These are phyloP conservation scores for Hymenochirus boettgeri DNA, from an alignment of 2,113 vertebrate species.

Conservation along the genomic window DNA sequence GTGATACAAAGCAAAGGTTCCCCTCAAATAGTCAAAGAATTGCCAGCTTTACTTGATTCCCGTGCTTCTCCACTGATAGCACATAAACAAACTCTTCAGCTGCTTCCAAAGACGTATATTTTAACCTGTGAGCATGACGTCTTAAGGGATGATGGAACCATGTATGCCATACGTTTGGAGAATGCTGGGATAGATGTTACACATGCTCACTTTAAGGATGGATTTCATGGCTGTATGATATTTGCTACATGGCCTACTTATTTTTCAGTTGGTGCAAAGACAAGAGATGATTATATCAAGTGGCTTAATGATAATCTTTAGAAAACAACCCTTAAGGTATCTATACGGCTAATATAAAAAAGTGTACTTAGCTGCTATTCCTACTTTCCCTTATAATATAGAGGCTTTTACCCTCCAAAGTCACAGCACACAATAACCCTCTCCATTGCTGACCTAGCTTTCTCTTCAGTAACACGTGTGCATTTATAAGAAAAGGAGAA, in stretches of 20 bases:
- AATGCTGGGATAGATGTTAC: conserved; percentile 77
- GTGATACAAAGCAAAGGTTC: conserved; percentile 62
- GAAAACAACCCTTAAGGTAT: too few species aligned
- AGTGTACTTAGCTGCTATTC: too few species aligned
- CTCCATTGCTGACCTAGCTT: too few species aligned
- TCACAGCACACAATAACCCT: too few species aligned
- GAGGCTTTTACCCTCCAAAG: too few species aligned
- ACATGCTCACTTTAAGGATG: conserved; percentile 82
- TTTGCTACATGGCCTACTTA: conserved; percentile 77
- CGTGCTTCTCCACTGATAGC: conserved; percentile 80
- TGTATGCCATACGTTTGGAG: conserved; percentile 82
- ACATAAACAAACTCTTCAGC: conserved; percentile 60
- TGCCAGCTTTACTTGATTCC: conserved; percentile 75
- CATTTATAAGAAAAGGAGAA: too few species aligned
- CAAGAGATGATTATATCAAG: conserved; percentile 75
- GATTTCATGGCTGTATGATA: conserved; percentile 91
- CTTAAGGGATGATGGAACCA: conserved; percentile 84
- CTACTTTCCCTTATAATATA: too few species aligned
- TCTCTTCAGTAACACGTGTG: too few species aligned
- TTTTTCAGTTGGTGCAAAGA: conserved; percentile 73
- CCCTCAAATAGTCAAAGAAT: conserved; percentile 56
- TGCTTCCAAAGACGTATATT: conserved; percentile 80
- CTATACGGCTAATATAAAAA: too few species aligned
- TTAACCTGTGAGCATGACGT: conserved; percentile 92
- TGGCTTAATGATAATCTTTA: conserved; percentile 88